Conservation (phyloP, 2,797 vertebrate genomes). For the Trematomus bernacchii region DNA sequence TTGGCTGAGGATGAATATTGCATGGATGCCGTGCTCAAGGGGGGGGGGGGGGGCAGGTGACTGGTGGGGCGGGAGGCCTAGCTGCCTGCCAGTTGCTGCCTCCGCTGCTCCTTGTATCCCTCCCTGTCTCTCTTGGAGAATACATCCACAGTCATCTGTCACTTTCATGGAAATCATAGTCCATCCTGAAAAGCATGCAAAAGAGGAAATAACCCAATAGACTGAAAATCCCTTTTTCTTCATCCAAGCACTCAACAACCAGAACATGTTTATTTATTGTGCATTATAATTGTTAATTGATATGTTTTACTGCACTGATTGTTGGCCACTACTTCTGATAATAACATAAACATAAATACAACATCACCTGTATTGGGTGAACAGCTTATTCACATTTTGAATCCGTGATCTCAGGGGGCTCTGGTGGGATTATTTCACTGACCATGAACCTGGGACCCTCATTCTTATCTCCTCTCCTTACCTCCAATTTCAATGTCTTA, state of each 20-base stretch:
- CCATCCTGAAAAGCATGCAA: background rate
- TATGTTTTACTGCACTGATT: too few relatives aligned
- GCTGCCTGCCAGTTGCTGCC: slow-evolving; percentile 54
- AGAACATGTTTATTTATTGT: background rate
- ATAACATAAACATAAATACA: background rate
- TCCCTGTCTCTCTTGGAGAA: slow-evolving; percentile 44
- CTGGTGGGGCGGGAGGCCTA: slow-evolving; percentile 74
- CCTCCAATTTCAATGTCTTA: background rate
- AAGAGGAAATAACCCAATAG: background rate
- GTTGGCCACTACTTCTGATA: too few relatives aligned
- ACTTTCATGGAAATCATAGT: background rate
- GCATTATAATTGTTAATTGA: background rate
- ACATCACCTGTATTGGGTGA: background rate
- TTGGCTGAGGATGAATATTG: slow-evolving; percentile 85
- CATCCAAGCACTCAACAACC: background rate
- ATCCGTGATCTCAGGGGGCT: background rate
- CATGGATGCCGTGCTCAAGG: slow-evolving; percentile 76
- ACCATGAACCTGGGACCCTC: background rate
- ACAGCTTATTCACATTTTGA: background rate
- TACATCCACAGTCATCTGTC: slow-evolving; percentile 32
- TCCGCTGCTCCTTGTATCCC: slow-evolving; percentile 45
- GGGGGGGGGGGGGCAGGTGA: slow-evolving; percentile 76
- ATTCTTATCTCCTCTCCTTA: background rate
- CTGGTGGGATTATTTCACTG: background rate
- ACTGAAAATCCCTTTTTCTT: background rate